Percentiles rank a stretch among this genome's conserved stretches.
Evolutionary conservation across 2,113 vertebrate genomes (phyloP).

Genomic region (Oryzias melastigma): DNA sequence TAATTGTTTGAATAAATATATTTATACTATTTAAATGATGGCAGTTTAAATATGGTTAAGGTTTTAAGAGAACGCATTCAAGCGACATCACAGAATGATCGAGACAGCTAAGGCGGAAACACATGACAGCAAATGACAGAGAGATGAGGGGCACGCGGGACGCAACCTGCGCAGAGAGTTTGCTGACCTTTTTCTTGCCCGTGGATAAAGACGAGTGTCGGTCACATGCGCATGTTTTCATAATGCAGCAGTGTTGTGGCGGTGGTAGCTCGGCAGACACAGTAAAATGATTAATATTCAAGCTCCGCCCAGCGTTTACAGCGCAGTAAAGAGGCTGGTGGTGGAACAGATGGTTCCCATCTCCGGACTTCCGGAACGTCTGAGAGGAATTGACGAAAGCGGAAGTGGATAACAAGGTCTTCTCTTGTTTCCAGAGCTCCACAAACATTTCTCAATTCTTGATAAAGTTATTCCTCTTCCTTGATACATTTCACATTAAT

Average conservation of each 20-base stretch:
- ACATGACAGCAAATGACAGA: constrained; percentile 1
- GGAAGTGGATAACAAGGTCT: background rate
- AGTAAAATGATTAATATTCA: constrained; percentile 35
- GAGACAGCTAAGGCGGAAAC: constrained; percentile 15
- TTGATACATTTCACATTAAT: too few relatives aligned
- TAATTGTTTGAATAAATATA: too few relatives aligned
- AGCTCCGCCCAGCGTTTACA: constrained; percentile 45
- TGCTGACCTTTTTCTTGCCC: constrained; percentile 56
- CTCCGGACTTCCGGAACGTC: background rate
- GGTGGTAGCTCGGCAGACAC: constrained; percentile 67
- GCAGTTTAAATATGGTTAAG: background rate
- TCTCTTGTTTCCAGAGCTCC: constrained; percentile 15
- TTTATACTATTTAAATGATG: background rate
- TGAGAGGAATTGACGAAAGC: constrained; percentile 1
- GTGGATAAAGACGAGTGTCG: constrained; percentile 30
- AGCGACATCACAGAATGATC: constrained; percentile 38
- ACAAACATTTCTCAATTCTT: too few relatives aligned
- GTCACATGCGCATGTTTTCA: constrained; percentile 43
- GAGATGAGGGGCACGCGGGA: background rate
- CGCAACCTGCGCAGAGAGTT: background rate
- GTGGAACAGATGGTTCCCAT: constrained; percentile 31
- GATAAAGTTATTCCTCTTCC: too few relatives aligned
- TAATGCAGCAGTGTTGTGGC: constrained; percentile 61
- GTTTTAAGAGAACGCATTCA: constrained; percentile 27
- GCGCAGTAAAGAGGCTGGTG: background rate